Conservation (phyloP, 2,888 invertebrate species). For the Pyrochroa serraticornis region DNA sequence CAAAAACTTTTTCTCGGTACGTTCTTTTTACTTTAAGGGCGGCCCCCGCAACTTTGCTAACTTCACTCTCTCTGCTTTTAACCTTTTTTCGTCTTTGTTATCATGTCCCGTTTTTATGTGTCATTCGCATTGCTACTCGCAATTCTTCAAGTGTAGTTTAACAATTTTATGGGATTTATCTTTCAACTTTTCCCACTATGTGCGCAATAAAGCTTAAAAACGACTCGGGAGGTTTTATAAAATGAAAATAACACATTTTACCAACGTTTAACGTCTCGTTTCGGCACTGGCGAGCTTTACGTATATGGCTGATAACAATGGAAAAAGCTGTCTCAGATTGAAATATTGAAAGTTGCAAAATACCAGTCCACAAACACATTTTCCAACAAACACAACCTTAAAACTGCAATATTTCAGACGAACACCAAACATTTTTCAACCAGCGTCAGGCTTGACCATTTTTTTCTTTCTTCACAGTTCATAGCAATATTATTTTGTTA, state of each 20-base stretch:
- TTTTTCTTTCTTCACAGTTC: too few species aligned
- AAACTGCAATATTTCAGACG: background rate
- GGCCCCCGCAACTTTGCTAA: slow-evolving; percentile 29
- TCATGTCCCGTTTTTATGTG: slow-evolving; percentile 38
- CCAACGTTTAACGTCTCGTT: slow-evolving; percentile 17
- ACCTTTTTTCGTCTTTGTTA: slow-evolving; percentile 33
- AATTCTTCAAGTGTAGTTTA: slow-evolving; percentile 36
- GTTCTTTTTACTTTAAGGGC: slow-evolving; percentile 31
- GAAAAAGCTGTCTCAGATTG: background rate
- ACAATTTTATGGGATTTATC: slow-evolving; percentile 29
- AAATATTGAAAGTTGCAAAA: too few species aligned
- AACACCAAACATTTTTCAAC: too few species aligned
- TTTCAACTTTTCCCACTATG: slow-evolving; percentile 24
- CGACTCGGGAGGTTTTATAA: slow-evolving; percentile 19
- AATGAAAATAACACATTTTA: slow-evolving; percentile 25
- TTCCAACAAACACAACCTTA: too few species aligned
- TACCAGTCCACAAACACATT: too few species aligned
- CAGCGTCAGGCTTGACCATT: too few species aligned
- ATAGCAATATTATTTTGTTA: too few species aligned
- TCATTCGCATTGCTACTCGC: slow-evolving; percentile 41
- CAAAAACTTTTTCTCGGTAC: slow-evolving; percentile 37
- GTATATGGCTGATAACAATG: background rate
- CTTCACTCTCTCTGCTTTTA: slow-evolving; percentile 33
- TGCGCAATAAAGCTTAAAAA: slow-evolving; percentile 27
- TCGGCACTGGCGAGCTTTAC: background rate